Conservation (phyloP, 2,888 invertebrate species). For the Nudaria mundana region DNA sequence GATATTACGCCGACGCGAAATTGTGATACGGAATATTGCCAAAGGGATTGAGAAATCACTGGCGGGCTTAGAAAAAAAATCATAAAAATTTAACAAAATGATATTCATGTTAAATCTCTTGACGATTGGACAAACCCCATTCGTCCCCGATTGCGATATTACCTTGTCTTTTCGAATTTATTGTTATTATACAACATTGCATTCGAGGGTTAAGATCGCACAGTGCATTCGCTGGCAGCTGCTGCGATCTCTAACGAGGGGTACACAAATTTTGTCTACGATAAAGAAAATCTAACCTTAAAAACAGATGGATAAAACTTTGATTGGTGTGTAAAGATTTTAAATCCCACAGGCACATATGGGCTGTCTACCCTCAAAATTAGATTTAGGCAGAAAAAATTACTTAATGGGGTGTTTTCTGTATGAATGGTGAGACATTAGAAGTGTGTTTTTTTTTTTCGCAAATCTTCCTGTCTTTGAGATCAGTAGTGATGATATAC, state of each 20-base stretch:
- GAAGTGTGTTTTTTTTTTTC: slow-evolving; percentile 45
- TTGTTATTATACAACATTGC: slow-evolving; percentile 75
- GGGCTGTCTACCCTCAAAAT: slow-evolving; percentile 72
- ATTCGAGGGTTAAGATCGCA: slow-evolving; percentile 63
- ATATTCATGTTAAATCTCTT: slow-evolving; percentile 42
- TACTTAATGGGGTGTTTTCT: slow-evolving; percentile 79
- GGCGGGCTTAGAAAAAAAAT: slow-evolving; percentile 15
- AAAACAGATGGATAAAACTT: slow-evolving; percentile 20
- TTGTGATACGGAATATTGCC: slow-evolving; percentile 16
- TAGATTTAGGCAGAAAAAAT: slow-evolving; percentile 74
- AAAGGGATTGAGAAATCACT: slow-evolving; percentile 21
- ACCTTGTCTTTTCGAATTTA: slow-evolving; percentile 74
- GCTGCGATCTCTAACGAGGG: slow-evolving; percentile 45
- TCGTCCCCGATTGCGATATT: slow-evolving; percentile 50
- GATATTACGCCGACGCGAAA: slow-evolving; percentile 12
- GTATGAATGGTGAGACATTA: slow-evolving; percentile 58
- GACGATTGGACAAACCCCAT: slow-evolving; percentile 65
- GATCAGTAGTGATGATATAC: slow-evolving; percentile 39
- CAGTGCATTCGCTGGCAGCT: slow-evolving; percentile 70
- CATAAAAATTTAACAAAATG: slow-evolving; percentile 39
- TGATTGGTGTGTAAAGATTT: slow-evolving; percentile 22
- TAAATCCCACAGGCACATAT: slow-evolving; percentile 70
- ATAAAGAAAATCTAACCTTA: slow-evolving; percentile 27
- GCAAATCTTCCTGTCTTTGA: slow-evolving; percentile 42
- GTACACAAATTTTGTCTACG: slow-evolving; percentile 27